Conservation (phyloP, 1,140 invertebrate genomes). For the Pseudomyrmex dendroicus region DNA sequence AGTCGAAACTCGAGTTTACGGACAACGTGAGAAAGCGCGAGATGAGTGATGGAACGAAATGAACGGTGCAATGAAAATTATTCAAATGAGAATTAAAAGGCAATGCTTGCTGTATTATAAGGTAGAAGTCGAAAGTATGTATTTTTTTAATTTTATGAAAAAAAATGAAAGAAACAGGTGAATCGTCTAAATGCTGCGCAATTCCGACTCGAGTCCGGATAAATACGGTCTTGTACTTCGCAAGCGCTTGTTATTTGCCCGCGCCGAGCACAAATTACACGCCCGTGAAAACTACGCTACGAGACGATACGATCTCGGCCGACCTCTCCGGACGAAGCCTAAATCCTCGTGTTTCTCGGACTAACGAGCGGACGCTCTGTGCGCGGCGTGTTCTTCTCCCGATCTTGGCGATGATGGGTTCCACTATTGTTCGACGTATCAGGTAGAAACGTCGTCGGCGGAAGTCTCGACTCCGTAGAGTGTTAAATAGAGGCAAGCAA, state of each 20-base stretch:
- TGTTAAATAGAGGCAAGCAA: conserved; percentile 41
- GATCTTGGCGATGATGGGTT: conserved; percentile 66
- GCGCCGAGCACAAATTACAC: conserved; percentile 14
- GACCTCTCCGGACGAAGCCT: conserved; percentile 51
- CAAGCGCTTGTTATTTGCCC: not conserved
- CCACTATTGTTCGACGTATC: conserved; percentile 64
- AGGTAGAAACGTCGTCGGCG: conserved; percentile 31
- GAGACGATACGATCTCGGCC: conserved; percentile 52
- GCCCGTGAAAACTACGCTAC: conserved; percentile 5
- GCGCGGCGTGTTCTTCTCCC: conserved; percentile 31
- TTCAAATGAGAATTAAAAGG: not conserved
- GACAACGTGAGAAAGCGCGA: not conserved
- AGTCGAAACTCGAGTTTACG: not conserved
- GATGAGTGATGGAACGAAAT: not conserved
- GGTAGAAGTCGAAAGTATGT: not conserved
- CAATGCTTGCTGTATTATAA: too few species aligned
- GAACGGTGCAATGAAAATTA: not conserved
- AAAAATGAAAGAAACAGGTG: not conserved
- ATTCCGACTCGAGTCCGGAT: not conserved
- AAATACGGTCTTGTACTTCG: conserved; percentile 15
- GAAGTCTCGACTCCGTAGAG: conserved; percentile 40
- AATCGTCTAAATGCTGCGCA: not conserved
- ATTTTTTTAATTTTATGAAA: too few species aligned
- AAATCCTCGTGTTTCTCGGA: conserved; percentile 45
- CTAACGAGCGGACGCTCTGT: conserved; percentile 59